A percentile compares a stretch with the other conserved stretches of the same genome.
Conservation (phyloP, 1,140 invertebrate genomes). For the Diprion similis region DNA sequence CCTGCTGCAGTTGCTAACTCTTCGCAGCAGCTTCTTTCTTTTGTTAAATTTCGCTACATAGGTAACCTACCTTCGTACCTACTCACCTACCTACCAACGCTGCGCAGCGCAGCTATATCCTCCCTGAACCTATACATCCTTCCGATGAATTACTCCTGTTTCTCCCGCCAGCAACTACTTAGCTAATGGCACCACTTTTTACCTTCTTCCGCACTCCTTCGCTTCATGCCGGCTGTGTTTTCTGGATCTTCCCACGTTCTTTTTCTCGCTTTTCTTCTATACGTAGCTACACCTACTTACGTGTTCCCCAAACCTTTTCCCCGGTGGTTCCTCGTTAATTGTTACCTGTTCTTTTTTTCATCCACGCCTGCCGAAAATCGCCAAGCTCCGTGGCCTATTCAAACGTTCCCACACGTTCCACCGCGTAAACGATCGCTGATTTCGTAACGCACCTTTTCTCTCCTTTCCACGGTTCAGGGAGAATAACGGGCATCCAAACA, state of each 20-base stretch:
- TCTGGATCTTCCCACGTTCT: conserved; percentile 26
- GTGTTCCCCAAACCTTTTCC: neutral
- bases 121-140: neutral
- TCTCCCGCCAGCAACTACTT: conserved; percentile 6
- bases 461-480: neutral
- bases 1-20: conserved; percentile 3
- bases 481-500: too few species aligned
- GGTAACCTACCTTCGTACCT: neutral
- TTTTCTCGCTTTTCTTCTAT: neutral
- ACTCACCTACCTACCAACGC: too few species aligned
- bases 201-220: conserved; percentile 10
- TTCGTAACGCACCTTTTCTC: neutral
- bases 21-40: neutral
- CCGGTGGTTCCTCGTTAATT: neutral
- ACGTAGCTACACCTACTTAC: neutral
- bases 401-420: neutral
- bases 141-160: conserved; percentile 21
- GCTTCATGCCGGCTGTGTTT: conserved; percentile 17
- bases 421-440: neutral
- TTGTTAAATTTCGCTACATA: neutral
- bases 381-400: neutral
- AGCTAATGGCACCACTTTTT: conserved; percentile 24
- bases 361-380: conserved; percentile 24
- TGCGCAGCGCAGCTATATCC: too few species aligned
- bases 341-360: conserved; percentile 17